A percentile compares a stretch with the other conserved stretches of the same genome.
These are phyloP conservation scores for Mamestra brassicae DNA, from an alignment of 2,888 invertebrate species.

Conservation along the genomic window DNA sequence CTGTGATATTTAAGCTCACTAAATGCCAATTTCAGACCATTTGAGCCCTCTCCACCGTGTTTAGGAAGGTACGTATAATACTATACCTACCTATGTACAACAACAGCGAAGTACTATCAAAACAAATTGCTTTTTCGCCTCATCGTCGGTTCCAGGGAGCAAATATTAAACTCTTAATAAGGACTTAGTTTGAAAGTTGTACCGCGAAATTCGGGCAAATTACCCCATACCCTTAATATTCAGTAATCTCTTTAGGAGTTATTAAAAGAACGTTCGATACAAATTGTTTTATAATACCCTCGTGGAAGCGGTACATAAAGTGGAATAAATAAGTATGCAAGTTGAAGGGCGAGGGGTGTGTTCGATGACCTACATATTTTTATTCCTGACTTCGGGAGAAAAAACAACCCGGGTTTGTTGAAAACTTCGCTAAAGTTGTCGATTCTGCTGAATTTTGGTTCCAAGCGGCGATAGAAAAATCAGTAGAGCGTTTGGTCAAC, in stretches of 20 bases:
- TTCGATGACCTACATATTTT: constrained; percentile 52
- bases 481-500: constrained; percentile 19
- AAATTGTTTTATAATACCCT: constrained; percentile 66
- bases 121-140: constrained; percentile 54
- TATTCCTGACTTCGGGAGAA: constrained; percentile 28
- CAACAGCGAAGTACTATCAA: constrained; percentile 39
- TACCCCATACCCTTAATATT: constrained; percentile 56
- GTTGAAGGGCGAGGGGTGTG: constrained; percentile 43
- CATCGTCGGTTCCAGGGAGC: constrained; percentile 43
- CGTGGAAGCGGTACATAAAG: constrained; percentile 35
- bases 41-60: background rate
- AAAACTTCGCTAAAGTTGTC: constrained; percentile 27
- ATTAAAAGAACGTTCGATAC: constrained; percentile 66
- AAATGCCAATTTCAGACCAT: background rate
- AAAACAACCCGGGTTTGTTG: constrained; percentile 20
- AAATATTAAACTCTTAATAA: constrained; percentile 66
- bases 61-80: background rate
- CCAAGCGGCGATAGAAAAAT: background rate
- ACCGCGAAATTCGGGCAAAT: constrained; percentile 60
- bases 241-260: constrained; percentile 59
- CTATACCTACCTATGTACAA: constrained; percentile 5
- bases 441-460: constrained; percentile 14
- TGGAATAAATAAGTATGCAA: constrained; percentile 31
- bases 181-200: constrained; percentile 61
- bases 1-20: background rate